Conservation (phyloP, 2,113 vertebrate species). For the Pterocles burchelli region DNA sequence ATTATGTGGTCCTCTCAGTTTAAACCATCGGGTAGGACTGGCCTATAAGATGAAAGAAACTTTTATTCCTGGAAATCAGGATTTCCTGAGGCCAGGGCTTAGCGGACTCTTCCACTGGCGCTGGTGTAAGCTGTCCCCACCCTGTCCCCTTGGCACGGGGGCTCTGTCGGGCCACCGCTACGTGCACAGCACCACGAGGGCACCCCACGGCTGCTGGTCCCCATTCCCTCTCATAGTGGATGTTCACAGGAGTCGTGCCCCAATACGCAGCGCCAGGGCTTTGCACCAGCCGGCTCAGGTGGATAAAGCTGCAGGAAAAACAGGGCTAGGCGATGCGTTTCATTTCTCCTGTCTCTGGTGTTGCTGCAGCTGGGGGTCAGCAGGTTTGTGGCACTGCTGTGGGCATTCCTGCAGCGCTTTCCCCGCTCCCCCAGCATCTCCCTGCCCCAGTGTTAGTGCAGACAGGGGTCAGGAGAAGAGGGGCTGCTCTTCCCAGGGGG, state of each 20-base stretch:
- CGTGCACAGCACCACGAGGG: accelerated
- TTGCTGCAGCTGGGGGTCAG: not conserved
- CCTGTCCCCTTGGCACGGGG: not conserved
- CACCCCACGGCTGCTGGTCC: not conserved
- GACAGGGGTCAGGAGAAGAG: not conserved
- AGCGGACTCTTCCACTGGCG: not conserved
- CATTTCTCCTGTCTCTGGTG: not conserved
- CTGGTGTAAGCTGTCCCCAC: not conserved
- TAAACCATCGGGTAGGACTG: not conserved
- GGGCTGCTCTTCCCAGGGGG: not conserved
- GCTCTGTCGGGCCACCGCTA: not conserved
- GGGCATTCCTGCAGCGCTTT: not conserved
- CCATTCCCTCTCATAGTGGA: accelerated
- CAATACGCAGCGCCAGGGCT: accelerated
- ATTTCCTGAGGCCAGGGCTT: constrained; percentile 28
- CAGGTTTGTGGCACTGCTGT: accelerated
- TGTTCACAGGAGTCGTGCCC: accelerated
- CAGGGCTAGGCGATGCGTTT: not conserved
- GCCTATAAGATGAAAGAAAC: not conserved
- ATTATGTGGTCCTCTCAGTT: not conserved
- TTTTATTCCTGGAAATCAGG: constrained; percentile 13
- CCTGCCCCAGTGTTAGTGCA: accelerated
- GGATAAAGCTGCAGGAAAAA: not conserved
- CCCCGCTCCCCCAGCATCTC: not conserved
- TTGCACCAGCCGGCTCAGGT: not conserved